Conservation (phyloP, 2,113 vertebrate genomes). For the Ochotona princeps region DNA sequence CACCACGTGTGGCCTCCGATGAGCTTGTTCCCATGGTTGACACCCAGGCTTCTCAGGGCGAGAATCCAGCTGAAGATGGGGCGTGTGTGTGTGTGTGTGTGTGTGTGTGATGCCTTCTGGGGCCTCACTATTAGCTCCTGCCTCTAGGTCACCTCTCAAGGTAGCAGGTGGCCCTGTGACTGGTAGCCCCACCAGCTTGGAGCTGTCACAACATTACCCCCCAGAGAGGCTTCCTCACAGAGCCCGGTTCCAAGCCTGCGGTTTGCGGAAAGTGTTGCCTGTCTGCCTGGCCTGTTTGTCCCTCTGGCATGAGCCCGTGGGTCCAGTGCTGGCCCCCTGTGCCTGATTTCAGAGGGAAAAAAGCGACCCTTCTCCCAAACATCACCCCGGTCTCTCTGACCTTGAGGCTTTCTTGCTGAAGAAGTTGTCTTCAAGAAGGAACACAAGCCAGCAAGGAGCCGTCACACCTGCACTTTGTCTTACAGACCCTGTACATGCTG, state of each 20-base stretch:
- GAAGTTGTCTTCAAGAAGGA: neutral
- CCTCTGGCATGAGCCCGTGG: rapidly evolving
- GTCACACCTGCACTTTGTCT: neutral
- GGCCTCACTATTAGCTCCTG: neutral
- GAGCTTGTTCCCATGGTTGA: conserved; percentile 58
- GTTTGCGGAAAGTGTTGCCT: neutral
- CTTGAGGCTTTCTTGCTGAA: neutral
- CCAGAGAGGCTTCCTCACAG: neutral
- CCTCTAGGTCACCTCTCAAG: neutral
- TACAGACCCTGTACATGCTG: neutral
- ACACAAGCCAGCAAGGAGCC: neutral
- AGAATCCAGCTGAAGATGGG: neutral
- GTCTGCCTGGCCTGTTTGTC: neutral
- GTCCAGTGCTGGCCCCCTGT: neutral
- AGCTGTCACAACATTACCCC: neutral
- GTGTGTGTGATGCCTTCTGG: neutral
- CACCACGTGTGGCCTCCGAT: conserved; percentile 39
- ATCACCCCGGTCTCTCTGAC: neutral
- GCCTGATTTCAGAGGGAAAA: conserved; percentile 47
- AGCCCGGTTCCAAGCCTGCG: conserved; percentile 36
- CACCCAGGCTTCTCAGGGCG: conserved; percentile 30
- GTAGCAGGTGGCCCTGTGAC: neutral
- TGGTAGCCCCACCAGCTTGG: neutral
- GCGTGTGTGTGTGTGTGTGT: neutral
- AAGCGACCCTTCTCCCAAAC: neutral